Evolutionary conservation across 2,888 invertebrate genomes (phyloP), one percentile per base, ranked within the genome.

Genomic region (Ashinkailepas kermadecensis): DNA sequence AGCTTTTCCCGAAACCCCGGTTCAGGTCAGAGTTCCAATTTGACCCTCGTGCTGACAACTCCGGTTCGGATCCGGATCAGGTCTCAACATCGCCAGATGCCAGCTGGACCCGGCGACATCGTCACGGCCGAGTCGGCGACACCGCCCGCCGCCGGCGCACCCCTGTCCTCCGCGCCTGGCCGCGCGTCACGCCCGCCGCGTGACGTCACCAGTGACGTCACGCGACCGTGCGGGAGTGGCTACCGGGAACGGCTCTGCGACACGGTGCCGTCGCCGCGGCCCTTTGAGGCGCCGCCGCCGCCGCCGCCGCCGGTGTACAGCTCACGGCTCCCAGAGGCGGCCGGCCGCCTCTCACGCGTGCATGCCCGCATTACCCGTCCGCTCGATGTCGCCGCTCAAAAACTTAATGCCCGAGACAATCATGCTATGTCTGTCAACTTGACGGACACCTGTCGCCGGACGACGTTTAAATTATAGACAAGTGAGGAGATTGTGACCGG

Each of bases 381-480:
- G 21, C 54, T 10, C 12, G 18, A 56, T 74, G 74, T 74, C 74
- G 56, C 74, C 74, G 74, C 59, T 11, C 74, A 74, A 74, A 74
- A 74, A 74, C 21, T n/a, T 74, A 74, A 74, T 74, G 56, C 74
- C 56, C 56, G 74, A 74, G 74, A 74, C 74, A 74, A 74, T 74
- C 74, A 74, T 74, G 74, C 74, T 74, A 74, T 56, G 74, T 74
- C 74, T 74, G 74, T 74, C 74, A 74, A 74, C 74, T 74, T 74
- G 74, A 74, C 21, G 18, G 74, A 18, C 74, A 74, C 74, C 74
- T 56, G 74, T 74, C 74, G 21, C 56, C 21, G 54, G 74, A 9
- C 15, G 74, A 74, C 74, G 23, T 74, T 74, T 74, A 74, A 74
- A 74, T 74, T 74, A 74, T 74, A 74, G 74, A 74, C 74, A 56